Evolutionary conservation across 2,888 invertebrate species (phyloP), one percentile per base, ranked within the genome.

Genomic region (Dexiosoma caninum): DNA sequence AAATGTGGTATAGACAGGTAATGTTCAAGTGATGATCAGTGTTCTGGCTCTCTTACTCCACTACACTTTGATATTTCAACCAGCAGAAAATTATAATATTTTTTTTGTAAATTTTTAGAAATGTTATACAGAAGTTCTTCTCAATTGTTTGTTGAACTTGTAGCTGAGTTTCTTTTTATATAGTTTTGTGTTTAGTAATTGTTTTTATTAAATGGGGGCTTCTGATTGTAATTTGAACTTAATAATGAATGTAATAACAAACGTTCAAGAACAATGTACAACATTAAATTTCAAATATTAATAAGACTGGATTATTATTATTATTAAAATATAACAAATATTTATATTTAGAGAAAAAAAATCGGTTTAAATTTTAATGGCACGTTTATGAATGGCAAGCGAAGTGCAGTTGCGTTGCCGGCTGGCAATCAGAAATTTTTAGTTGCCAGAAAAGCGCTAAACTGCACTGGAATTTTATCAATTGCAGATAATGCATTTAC

Each of bases 11-110:
- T 6, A 27, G 27, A 27, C 27, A 27, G 3, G 4, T n/a, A 8
- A n/a, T 37, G 37, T 12, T 1, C 4, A 1, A 37, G 12, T 30
- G 16, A 23, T 12, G 30, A 30, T 27, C 49, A 16, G 16, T 23
- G 27, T 71, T 10, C n/a, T n/a, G n/a, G n/a, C 7, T 21, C 42
- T 44, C 44, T 7, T 9, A 35, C n/a, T 70, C 23, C 49, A 46
- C 57, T 57, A 12, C 49, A 49, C 27, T 59, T 14, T 57, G 19
- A 49, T 40, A 5, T 6, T n/a, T 32, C 30, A 55, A 74, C 74
- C 74, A 62, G 74, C 64, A 74, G 64, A 74, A 64, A 42, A 51
- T 21, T 2, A 53, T 42, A n/a, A 6, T 35, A 42, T 44, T 72
- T 62, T 30, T 42, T 37, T 44, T 21, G 12, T 19, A 53, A 1